Percentiles rank a stretch among this genome's conserved stretches.
Evolutionary conservation across 2,113 vertebrate species (phyloP).

Genomic region (Rhodinocichla rosea): DNA sequence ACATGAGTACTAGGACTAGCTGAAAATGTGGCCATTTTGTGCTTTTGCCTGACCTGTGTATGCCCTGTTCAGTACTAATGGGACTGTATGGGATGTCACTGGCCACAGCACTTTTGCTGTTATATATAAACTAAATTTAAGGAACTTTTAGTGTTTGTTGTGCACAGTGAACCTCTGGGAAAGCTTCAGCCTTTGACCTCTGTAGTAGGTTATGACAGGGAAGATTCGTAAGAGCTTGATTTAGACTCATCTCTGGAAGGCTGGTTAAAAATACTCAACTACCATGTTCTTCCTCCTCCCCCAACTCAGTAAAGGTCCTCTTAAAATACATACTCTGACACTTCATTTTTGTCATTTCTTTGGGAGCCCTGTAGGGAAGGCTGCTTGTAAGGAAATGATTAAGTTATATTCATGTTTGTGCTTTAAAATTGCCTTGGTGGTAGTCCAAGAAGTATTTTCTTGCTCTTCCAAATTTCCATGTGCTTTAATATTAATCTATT

Average conservation of each 20-base stretch:
- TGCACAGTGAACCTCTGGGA: constrained; percentile 72
- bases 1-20: background rate
- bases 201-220: constrained; percentile 52
- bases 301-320: background rate
- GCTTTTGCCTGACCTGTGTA: background rate
- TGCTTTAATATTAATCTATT: constrained; percentile 23
- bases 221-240: constrained; percentile 64
- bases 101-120: constrained; percentile 6
- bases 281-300: background rate
- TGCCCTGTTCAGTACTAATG: background rate
- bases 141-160: constrained; percentile 57
- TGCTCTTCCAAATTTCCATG: constrained; percentile 17
- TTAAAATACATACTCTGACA: constrained; percentile 8
- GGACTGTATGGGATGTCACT: background rate
- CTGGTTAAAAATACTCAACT: constrained; percentile 52
- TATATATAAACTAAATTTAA: constrained; percentile 54
- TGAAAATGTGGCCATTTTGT: background rate
- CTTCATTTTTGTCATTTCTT: constrained; percentile 29
- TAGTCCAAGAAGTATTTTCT: constrained; percentile 25
- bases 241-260: constrained; percentile 63
- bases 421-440: constrained; percentile 28
- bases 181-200: constrained; percentile 74
- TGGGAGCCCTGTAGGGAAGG: background rate
- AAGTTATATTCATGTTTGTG: constrained; percentile 17
- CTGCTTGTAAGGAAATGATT: constrained; percentile 23